These are phyloP conservation scores for Sclerurus mexicanus DNA, from an alignment of 2,113 vertebrate species.

Conservation along the genomic window DNA sequence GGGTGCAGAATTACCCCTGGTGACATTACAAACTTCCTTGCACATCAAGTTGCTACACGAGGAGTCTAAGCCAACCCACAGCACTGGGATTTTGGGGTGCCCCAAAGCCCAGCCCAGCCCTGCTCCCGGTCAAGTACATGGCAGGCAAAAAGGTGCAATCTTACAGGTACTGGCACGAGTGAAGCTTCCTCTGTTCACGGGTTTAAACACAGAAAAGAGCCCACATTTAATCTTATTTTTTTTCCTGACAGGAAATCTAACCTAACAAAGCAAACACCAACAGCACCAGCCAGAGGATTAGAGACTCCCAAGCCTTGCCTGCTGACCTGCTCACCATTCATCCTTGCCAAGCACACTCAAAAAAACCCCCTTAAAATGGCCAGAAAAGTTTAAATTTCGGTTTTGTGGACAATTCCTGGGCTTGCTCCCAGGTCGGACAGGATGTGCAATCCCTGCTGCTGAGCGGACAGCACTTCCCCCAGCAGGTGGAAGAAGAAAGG, in stretches of 20 bases:
- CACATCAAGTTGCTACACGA: rapidly evolving
- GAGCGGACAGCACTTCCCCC: neutral
- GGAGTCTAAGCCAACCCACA: neutral
- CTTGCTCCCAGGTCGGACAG: neutral
- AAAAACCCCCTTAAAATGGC: neutral
- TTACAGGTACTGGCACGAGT: neutral
- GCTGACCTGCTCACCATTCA: neutral
- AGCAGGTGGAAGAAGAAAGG: neutral
- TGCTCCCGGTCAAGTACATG: neutral
- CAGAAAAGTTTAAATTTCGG: neutral
- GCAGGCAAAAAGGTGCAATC: neutral
- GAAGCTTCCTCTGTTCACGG: neutral
- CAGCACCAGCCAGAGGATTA: neutral
- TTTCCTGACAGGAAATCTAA: neutral
- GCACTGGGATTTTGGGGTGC: neutral
- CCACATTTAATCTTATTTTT: neutral
- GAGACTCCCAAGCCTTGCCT: neutral
- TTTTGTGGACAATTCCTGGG: neutral
- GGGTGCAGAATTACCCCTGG: neutral
- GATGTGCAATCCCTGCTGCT: neutral
- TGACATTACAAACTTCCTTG: neutral
- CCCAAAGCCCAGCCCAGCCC: neutral
- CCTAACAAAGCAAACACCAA: neutral
- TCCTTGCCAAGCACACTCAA: neutral
- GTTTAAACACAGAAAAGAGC: neutral